A percentile compares a stretch with the other conserved stretches of the same genome.
Evolutionary conservation across 2,888 invertebrate genomes (phyloP).

Genomic region (Agrochola circellaris): DNA sequence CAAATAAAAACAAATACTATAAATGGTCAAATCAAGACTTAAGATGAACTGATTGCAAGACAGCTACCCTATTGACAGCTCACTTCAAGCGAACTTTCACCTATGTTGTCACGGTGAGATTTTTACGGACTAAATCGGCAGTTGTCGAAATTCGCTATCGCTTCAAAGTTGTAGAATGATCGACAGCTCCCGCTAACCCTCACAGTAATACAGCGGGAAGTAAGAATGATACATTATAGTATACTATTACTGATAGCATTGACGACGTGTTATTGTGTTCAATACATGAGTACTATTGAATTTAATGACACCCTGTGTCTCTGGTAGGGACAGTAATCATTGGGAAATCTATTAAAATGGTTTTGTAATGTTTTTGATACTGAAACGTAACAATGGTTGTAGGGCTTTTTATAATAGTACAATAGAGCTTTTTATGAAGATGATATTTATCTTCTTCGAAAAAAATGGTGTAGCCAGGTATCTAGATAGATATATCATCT

Average conservation of each 20-base stretch:
- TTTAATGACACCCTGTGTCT: constrained; percentile 33
- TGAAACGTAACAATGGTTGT: neutral
- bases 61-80: neutral
- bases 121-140: neutral
- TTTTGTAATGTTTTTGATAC: constrained; percentile 11
- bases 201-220: constrained; percentile 69
- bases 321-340: constrained; percentile 27
- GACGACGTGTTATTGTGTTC: constrained; percentile 72
- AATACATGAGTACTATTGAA: constrained; percentile 42
- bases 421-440: neutral
- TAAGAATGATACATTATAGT: constrained; percentile 74
- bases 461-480: too few species aligned
- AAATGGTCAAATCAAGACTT: neutral
- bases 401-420: too few species aligned
- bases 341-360: constrained; percentile 15
- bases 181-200: constrained; percentile 46
- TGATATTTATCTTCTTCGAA: too few species aligned
- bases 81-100: too few species aligned
- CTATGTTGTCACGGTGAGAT: neutral
- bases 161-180: constrained; percentile 36
- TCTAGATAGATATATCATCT: too few species aligned
- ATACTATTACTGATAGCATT: constrained; percentile 69
- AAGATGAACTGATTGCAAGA: neutral
- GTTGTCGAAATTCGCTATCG: constrained; percentile 2
- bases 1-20: neutral